Base-by-base conservation (phyloP, 2,113 vertebrate genomes). In the Chaetorhynchus papuensis region DNA sequence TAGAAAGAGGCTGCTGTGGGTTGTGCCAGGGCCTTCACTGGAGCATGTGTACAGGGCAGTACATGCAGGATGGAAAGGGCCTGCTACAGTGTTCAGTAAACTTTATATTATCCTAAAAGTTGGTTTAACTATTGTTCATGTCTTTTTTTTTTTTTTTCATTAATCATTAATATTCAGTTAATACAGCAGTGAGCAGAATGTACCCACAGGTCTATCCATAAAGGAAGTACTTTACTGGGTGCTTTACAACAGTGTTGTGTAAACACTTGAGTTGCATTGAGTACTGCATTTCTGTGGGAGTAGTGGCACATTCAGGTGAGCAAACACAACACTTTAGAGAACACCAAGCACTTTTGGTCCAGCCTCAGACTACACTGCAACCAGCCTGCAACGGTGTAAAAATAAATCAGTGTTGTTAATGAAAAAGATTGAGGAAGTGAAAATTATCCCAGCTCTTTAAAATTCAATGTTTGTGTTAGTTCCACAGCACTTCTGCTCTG, bases 151-250 rank as follows among this genome's bases (percentile, higher is more conserved):
- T 64, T 71, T 84, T 79, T 86, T 59, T 20, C 6, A 86, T 86
- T 88, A 85, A 76, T 91, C 65, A 83, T 92, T 90, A 92, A 77
- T 95, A 95, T 70, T 77, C 68, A 37, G 52, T 90, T 95, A 86
- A 92, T 81, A 74, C 0, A 30, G 37, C 53, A 52, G 53, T 42
- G 47, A 90, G 83, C 30, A 88, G 90, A 86, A 81, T 18, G 22
- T 81, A 90, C 52, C 15, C 71, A 69, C 45, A 39, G 33, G 35
- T 82, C 74, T 84, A 47, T 60, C 35, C 74, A 79, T 63, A 81
- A 86, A 90, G 83, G 89, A 95, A 95, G 76, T 95, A 54, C 94
- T 94, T 94, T 93, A 89, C 44, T 54, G 83, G 80, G 68, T 49
- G 16, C 76, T 95, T 82, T 83, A 90, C 82, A 91, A 63, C 27